phyloP scores from a whole-genome alignment of 2,113 vertebrate genomes.

The Dicrurus megarhynchus region DNA sequence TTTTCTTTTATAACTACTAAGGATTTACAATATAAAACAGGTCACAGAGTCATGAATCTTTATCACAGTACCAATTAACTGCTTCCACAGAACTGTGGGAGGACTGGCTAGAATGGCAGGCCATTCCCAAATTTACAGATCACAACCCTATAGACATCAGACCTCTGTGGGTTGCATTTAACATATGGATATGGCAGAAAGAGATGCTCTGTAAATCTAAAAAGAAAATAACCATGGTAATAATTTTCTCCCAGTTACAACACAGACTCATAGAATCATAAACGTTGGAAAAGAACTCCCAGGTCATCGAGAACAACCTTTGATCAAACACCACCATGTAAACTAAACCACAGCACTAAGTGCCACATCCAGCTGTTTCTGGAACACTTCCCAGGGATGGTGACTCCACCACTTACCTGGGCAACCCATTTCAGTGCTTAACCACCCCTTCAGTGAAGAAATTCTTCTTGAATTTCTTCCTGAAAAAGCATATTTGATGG shows the following conservation, averaged over 20 bases:
- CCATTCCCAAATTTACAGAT: not conserved
- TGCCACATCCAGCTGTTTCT: not conserved
- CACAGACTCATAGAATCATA: not conserved
- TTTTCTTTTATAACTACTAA: not conserved
- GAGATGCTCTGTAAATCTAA: not conserved
- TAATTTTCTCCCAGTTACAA: not conserved
- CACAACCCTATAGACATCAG: not conserved
- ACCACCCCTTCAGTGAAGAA: not conserved
- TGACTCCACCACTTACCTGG: not conserved
- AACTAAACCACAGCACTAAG: not conserved
- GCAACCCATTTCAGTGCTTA: not conserved
- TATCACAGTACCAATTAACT: not conserved
- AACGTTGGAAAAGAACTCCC: not conserved
- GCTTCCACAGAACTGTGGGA: not conserved
- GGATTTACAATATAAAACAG: not conserved
- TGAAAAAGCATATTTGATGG: not conserved
- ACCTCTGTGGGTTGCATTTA: not conserved
- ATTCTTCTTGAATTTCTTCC: not conserved
- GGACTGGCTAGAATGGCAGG: not conserved
- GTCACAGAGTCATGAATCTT: not conserved
- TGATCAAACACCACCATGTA: not conserved
- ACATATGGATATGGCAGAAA: fast-evolving
- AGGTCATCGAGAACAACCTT: not conserved
- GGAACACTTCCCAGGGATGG: not conserved
- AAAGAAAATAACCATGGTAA: not conserved